These are phyloP conservation scores for Marronus borbonicus DNA, from an alignment of 2,888 invertebrate species.

Conservation along the genomic window DNA sequence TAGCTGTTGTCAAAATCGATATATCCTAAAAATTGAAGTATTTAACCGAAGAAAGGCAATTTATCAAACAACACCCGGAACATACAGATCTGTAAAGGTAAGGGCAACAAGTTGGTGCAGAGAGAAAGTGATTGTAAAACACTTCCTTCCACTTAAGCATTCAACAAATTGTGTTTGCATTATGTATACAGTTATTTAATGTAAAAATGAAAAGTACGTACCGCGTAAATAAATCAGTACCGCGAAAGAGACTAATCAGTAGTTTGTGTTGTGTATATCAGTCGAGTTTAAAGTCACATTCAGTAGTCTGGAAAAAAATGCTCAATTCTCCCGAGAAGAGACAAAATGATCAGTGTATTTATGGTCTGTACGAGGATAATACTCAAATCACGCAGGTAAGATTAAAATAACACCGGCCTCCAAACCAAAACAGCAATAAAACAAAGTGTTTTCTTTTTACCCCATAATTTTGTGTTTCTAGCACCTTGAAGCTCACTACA, in stretches of 20 bases:
- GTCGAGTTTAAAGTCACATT: slow-evolving; percentile 63
- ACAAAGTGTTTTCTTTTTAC: slow-evolving; percentile 51
- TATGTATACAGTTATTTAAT: slow-evolving; percentile 63
- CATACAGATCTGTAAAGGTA: slow-evolving; percentile 62
- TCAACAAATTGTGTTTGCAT: slow-evolving; percentile 66
- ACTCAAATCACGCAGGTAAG: slow-evolving; percentile 69
- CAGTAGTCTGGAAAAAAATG: slow-evolving; percentile 64
- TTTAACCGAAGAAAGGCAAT: slow-evolving; percentile 53
- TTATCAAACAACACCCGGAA: slow-evolving; percentile 52
- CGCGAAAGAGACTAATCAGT: slow-evolving; percentile 68
- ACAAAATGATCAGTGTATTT: slow-evolving; percentile 68
- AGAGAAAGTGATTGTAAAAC: slow-evolving; percentile 65
- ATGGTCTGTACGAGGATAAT: slow-evolving; percentile 67
- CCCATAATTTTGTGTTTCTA: slow-evolving; percentile 40
- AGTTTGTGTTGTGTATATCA: slow-evolving; percentile 69
- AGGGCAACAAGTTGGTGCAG: slow-evolving; percentile 66
- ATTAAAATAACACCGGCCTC: slow-evolving; percentile 67
- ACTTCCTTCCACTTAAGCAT: slow-evolving; percentile 65
- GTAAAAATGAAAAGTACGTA: slow-evolving; percentile 61
- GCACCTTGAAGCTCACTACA: slow-evolving; percentile 38
- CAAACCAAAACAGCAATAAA: slow-evolving; percentile 58
- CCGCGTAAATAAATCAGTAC: slow-evolving; percentile 62
- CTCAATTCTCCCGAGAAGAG: slow-evolving; percentile 64
- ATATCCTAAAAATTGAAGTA: slow-evolving; percentile 51
- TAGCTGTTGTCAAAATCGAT: slow-evolving; percentile 52